Evolutionary conservation across 2,113 vertebrate genomes (phyloP), one percentile per base, ranked within the genome.

Genomic region (Monopterus albus): DNA sequence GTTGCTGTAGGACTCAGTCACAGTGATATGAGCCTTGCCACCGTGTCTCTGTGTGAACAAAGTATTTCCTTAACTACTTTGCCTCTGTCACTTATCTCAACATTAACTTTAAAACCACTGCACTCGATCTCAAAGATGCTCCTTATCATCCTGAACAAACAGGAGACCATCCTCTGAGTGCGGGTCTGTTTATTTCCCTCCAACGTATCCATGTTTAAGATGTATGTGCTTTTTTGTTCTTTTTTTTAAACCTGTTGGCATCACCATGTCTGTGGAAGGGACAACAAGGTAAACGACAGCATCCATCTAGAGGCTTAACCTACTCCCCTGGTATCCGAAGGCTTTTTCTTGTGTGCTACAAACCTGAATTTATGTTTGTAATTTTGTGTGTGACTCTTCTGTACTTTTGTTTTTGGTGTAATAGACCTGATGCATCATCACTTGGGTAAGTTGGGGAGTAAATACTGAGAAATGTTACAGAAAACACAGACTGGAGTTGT

Each of bases 271-370:
- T 73, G 47, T 45, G 50, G 35, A 49, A 36, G 26, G 72, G 69
- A 78, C 63, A 76, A 84, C 76, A 78, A 75, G 75, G 81, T 61
- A 61, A 70, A 81, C 64, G 71, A 72, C 38, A 40, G 60, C 64
- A 50, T 82, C 81, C 53, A 64, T 84, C 62, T 43, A 33, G 7
- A 51, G 67, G 58, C 52, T 57, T 29, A 31, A 73, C 29, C 29
- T 49, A 45, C 18, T 23, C 6, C 17, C 18, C 28, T 29, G 28
- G 28, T 7, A 5, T 29, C 7, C 7, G 12, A 50, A 40, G 28
- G 39, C 64, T 56, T 75, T 28, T 55, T 21, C 38, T 1, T 39
- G 10, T 17, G 18, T 26, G 40, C 59, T 61, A 58, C 4, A 69
- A 82, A 72, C 39, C 57, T 46, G 36, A 51, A 77, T 83, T 74